phyloP scores from a whole-genome alignment of 2,113 vertebrate genomes.

The Acinonyx jubatus region DNA sequence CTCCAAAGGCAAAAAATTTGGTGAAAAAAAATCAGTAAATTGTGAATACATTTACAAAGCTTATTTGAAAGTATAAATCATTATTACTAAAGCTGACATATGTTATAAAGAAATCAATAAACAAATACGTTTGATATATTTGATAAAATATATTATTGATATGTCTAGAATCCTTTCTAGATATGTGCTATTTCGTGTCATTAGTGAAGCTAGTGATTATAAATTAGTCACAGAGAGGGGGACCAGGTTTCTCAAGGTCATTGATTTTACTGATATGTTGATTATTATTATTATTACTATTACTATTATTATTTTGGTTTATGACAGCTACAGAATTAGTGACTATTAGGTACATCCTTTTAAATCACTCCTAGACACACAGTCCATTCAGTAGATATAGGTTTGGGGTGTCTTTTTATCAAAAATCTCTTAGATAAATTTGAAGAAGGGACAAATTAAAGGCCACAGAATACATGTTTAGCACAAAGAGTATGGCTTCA shows the following conservation, averaged over 20 bases:
- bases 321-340: not conserved
- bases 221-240: not conserved
- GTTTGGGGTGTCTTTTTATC: not conserved
- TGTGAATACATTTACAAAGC: not conserved
- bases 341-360: not conserved
- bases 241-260: rapidly evolving
- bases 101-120: not conserved
- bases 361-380: not conserved
- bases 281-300: not conserved
- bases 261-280: not conserved
- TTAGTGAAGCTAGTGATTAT: not conserved
- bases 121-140: not conserved
- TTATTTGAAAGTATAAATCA: not conserved
- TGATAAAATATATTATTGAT: not conserved
- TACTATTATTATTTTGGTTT: not conserved
- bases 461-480: not conserved
- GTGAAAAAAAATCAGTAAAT: not conserved
- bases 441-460: not conserved
- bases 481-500: not conserved
- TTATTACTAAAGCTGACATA: not conserved
- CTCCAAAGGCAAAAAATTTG: not conserved
- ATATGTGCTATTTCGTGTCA: not conserved
- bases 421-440: conserved; percentile 8
- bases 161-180: not conserved
- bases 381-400: not conserved